These are phyloP conservation scores for Petrocephalus zakoni DNA, from an alignment of 2,113 vertebrate genomes.

Conservation along the genomic window DNA sequence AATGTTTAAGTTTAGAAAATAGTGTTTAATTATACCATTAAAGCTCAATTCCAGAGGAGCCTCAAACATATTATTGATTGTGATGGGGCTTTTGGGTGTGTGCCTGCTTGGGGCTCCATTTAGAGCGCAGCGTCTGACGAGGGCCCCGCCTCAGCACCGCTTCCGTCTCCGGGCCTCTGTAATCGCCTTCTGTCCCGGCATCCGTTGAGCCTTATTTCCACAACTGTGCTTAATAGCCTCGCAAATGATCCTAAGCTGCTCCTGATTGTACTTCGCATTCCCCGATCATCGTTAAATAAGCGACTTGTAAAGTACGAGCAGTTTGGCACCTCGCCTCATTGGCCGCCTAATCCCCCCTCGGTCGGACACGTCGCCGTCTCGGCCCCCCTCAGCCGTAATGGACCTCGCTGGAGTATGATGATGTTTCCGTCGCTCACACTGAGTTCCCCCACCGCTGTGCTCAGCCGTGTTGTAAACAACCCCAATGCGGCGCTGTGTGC, in stretches of 20 bases:
- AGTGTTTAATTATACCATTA: conserved; percentile 48
- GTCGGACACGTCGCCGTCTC: too few relatives aligned
- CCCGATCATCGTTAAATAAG: conserved; percentile 26
- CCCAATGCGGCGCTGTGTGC: conserved; percentile 11
- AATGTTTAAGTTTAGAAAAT: conserved; percentile 38
- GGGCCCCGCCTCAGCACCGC: background rate
- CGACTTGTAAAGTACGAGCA: conserved; percentile 25
- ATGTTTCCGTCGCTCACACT: background rate
- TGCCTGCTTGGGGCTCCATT: background rate
- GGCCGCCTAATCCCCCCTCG: conserved; percentile 15
- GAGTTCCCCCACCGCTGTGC: conserved; percentile 17
- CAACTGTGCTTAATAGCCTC: conserved; percentile 30
- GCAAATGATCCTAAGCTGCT: conserved; percentile 22
- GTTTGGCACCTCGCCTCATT: conserved; percentile 25
- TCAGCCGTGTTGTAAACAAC: conserved; percentile 25
- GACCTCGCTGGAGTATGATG: conserved; percentile 11
- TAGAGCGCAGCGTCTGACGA: background rate
- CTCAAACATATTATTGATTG: conserved; percentile 11
- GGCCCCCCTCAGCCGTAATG: conserved; percentile 2
- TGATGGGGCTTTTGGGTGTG: conserved; percentile 20
- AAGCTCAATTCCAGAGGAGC: conserved; percentile 36
- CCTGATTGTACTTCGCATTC: conserved; percentile 28
- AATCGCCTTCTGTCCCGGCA: background rate
- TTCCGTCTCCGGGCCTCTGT: background rate
- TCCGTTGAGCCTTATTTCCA: background rate